Evolutionary conservation across 2,113 vertebrate species (phyloP).

Genomic region (Neomonachus schauinslandi): DNA sequence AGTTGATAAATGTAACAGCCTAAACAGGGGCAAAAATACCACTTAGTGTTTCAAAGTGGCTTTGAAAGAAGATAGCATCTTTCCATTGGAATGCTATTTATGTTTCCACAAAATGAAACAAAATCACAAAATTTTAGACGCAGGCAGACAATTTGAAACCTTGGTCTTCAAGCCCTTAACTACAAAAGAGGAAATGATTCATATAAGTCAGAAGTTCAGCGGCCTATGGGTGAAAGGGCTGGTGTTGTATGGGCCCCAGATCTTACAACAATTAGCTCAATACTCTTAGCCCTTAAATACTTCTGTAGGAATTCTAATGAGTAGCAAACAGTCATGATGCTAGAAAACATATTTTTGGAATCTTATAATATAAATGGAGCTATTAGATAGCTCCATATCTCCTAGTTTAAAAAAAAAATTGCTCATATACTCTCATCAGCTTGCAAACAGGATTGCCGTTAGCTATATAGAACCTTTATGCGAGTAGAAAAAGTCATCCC

Average conservation of each 20-base stretch:
- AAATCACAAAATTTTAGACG: conserved; percentile 9
- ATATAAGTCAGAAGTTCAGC: background rate
- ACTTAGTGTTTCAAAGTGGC: background rate
- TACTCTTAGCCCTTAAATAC: background rate
- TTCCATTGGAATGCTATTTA: background rate
- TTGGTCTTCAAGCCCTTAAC: background rate
- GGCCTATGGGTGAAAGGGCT: background rate
- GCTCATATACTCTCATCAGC: background rate
- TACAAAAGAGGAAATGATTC: background rate
- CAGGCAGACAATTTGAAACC: background rate
- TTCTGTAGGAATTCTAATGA: background rate
- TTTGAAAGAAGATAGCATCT: background rate
- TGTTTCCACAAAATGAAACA: conserved; percentile 11
- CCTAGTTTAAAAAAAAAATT: background rate
- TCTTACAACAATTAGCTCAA: background rate
- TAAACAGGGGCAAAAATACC: background rate
- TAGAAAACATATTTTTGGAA: background rate
- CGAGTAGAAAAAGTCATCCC: background rate
- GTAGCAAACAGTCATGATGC: background rate
- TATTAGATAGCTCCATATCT: background rate
- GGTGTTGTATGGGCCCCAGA: background rate
- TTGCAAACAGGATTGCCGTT: background rate
- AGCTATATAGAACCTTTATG: background rate
- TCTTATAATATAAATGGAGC: background rate
- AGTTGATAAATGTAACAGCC: conserved; percentile 35